Evolutionary conservation across 2,888 invertebrate genomes (phyloP).

Genomic region (Andrena dorsata): DNA sequence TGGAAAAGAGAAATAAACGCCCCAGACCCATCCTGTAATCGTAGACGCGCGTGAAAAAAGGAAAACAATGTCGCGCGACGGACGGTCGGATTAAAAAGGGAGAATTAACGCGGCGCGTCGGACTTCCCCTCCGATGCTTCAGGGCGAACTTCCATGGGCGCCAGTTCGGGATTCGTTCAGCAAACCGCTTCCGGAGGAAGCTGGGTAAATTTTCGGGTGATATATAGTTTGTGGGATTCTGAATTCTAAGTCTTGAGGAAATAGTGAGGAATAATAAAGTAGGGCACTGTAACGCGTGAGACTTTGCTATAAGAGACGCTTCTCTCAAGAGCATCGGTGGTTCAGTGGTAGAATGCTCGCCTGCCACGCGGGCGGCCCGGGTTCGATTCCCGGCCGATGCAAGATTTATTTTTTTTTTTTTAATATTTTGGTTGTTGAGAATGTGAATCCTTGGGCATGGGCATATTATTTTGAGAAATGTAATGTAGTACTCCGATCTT

Average conservation of each 20-base stretch:
- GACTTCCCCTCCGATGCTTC: background rate
- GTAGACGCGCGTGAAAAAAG: slow-evolving; percentile 13
- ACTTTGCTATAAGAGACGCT: background rate
- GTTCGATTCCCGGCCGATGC: slow-evolving; percentile 71
- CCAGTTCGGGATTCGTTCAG: no score
- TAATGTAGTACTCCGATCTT: no score
- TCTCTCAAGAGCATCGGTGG: slow-evolving; percentile 80
- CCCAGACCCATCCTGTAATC: slow-evolving; percentile 19
- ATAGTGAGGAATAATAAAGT: background rate
- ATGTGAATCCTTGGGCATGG: background rate
- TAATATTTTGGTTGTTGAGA: background rate
- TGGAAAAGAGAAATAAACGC: slow-evolving; percentile 36
- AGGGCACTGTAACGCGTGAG: background rate
- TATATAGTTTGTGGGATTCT: background rate
- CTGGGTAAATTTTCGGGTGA: background rate
- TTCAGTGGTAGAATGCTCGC: slow-evolving; percentile 85
- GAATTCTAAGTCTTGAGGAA: background rate
- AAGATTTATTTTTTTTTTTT: slow-evolving; percentile 30
- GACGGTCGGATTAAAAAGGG: background rate
- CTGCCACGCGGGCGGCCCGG: slow-evolving; percentile 79
- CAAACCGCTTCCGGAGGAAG: background rate
- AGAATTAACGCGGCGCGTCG: background rate
- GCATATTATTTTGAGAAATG: no score
- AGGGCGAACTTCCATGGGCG: background rate
- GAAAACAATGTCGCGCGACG: background rate